phyloP scores from a whole-genome alignment of 2,797 vertebrate genomes.

The Toxotes lorentzi region DNA sequence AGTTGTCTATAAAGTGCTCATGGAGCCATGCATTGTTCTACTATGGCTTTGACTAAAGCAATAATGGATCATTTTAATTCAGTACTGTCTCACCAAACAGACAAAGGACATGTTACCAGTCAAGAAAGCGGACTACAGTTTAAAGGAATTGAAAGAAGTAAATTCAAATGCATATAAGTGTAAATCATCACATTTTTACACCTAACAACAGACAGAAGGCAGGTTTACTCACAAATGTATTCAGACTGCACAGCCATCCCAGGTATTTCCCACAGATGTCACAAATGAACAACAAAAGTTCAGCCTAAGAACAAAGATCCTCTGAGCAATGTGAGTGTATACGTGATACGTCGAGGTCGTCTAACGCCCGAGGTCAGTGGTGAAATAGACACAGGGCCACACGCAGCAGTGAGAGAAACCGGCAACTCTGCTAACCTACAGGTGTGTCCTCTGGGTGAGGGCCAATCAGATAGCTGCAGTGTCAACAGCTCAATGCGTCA shows the following conservation, averaged over 20 bases:
- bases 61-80: neutral
- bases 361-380: constrained; percentile 40
- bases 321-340: neutral
- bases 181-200: neutral
- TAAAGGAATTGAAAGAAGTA: neutral
- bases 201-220: neutral
- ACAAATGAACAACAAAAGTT: constrained; percentile 3
- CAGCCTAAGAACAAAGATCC: constrained; percentile 12
- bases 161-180: neutral
- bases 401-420: constrained; percentile 40
- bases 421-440: constrained; percentile 41
- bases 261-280: constrained; percentile 23
- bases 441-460: constrained; percentile 66
- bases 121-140: neutral
- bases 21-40: neutral
- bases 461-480: constrained; percentile 68
- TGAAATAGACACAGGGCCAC: constrained; percentile 56
- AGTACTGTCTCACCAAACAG: neutral
- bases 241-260: constrained; percentile 73
- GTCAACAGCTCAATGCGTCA: constrained; percentile 58
- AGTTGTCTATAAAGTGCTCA: constrained; percentile 18
- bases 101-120: neutral
- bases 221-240: constrained; percentile 66
- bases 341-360: constrained; percentile 9
- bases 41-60: neutral